Percentiles rank a stretch among this genome's conserved stretches.
phyloP scores from a whole-genome alignment of 2,113 vertebrate species.

The Varanus salvator region DNA sequence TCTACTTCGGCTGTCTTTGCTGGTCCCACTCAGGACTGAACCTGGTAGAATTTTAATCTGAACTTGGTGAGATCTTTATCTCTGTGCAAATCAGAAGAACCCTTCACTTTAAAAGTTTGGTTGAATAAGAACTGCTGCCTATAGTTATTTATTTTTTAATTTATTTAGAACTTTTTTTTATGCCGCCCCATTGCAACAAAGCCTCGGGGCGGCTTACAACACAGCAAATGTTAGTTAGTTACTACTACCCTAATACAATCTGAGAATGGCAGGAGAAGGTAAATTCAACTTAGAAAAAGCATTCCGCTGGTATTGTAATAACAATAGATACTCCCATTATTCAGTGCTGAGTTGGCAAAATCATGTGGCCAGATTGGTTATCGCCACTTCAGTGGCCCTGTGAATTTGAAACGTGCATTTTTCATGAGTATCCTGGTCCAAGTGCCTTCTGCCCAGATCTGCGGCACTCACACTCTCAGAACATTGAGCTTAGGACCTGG shows the following conservation, averaged over 20 bases:
- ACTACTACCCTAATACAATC: neutral
- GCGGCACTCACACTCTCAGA: neutral
- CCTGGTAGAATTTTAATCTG: neutral
- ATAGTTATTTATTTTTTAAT: too few species aligned
- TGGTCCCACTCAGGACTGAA: neutral
- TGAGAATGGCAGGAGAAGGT: neutral
- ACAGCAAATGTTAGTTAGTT: too few species aligned
- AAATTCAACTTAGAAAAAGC: neutral
- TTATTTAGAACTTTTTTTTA: too few species aligned
- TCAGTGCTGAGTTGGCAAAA: too few species aligned
- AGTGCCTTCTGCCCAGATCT: neutral
- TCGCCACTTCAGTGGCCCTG: too few species aligned
- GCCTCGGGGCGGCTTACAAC: too few species aligned
- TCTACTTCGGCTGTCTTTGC: too few species aligned
- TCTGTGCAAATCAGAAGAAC: neutral
- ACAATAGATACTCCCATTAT: neutral
- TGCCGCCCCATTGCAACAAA: too few species aligned
- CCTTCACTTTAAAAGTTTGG: neutral
- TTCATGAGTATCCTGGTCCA: neutral
- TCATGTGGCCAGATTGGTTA: too few species aligned
- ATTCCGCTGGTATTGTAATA: too few species aligned
- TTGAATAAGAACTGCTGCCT: neutral
- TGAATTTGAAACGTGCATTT: too few species aligned
- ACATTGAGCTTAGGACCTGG: neutral
- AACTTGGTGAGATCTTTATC: neutral